A percentile compares a stretch with the other conserved stretches of the same genome.
These are phyloP conservation scores for Solenopsis fugax DNA, from an alignment of 1,140 invertebrate species.

Conservation along the genomic window DNA sequence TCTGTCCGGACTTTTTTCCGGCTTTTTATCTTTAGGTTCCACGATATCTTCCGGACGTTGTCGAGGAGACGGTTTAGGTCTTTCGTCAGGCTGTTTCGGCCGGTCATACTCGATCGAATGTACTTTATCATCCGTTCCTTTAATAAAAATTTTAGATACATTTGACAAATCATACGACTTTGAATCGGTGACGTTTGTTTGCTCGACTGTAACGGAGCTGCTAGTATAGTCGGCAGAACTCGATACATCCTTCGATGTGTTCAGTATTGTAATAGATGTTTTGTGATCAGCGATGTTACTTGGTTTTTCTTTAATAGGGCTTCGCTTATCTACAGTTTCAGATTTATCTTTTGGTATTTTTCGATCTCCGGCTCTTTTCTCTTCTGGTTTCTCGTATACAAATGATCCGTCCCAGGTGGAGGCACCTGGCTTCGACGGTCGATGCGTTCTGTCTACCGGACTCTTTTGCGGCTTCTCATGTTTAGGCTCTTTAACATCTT, in stretches of 20 bases:
- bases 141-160: constrained; percentile 18
- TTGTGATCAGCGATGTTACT: neutral
- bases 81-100: constrained; percentile 1
- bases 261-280: constrained; percentile 4
- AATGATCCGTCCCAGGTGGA: constrained; percentile 78
- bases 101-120: neutral
- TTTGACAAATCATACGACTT: constrained; percentile 32
- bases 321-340: neutral
- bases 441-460: constrained; percentile 24
- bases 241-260: constrained; percentile 44
- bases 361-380: constrained; percentile 23
- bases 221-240: constrained; percentile 35
- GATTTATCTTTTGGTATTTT: constrained; percentile 25
- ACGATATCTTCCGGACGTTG: constrained; percentile 16
- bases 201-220: constrained; percentile 44
- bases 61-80: constrained; percentile 27
- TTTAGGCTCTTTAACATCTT: constrained; percentile 2
- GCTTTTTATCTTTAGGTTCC: constrained; percentile 21
- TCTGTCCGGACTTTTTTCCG: constrained; percentile 47
- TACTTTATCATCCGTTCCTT: neutral
- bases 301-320: neutral
- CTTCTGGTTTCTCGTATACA: constrained; percentile 65
- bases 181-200: constrained; percentile 22
- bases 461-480: neutral
- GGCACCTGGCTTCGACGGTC: constrained; percentile 68